Evolutionary conservation across 1,140 invertebrate genomes (phyloP).

Genomic region (Drosophila pseudoobscura): DNA sequence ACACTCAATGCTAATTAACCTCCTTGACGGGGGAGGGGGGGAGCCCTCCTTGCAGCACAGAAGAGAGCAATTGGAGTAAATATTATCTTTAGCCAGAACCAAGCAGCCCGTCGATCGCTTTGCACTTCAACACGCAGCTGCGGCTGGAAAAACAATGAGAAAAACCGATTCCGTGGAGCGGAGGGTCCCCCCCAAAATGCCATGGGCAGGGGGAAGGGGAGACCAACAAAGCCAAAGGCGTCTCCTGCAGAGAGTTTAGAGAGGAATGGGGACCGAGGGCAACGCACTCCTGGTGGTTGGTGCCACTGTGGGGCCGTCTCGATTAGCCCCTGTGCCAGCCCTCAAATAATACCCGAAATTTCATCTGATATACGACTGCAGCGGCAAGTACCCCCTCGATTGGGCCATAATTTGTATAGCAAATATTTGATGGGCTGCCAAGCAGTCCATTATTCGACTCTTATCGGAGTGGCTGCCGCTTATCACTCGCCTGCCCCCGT

Average conservation of each 20-base stretch:
- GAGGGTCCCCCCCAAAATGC: not conserved
- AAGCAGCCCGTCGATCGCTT: conserved; percentile 42
- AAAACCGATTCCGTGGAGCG: not conserved
- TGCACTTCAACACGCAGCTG: conserved; percentile 63
- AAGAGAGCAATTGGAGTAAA: conserved; percentile 46
- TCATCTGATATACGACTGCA: too few species aligned
- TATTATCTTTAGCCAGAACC: conserved; percentile 49
- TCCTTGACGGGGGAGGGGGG: conserved; percentile 46
- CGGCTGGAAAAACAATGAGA: conserved; percentile 37
- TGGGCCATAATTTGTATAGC: conserved; percentile 2
- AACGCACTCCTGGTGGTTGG: conserved; percentile 50
- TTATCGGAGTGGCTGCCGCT: conserved; percentile 13
- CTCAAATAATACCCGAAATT: too few species aligned
- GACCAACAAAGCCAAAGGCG: conserved; percentile 58
- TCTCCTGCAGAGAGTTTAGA: conserved; percentile 56
- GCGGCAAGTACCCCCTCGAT: too few species aligned
- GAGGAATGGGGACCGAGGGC: not conserved
- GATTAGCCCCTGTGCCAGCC: too few species aligned
- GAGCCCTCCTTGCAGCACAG: conserved; percentile 18
- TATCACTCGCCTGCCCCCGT: conserved; percentile 1
- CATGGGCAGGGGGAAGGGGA: not conserved
- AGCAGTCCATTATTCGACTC: conserved; percentile 19
- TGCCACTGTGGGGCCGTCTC: not conserved
- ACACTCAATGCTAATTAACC: conserved; percentile 39
- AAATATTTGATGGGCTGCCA: conserved; percentile 23